Conservation (phyloP, 2,888 invertebrate species). For the Chrysolina haemoptera region DNA sequence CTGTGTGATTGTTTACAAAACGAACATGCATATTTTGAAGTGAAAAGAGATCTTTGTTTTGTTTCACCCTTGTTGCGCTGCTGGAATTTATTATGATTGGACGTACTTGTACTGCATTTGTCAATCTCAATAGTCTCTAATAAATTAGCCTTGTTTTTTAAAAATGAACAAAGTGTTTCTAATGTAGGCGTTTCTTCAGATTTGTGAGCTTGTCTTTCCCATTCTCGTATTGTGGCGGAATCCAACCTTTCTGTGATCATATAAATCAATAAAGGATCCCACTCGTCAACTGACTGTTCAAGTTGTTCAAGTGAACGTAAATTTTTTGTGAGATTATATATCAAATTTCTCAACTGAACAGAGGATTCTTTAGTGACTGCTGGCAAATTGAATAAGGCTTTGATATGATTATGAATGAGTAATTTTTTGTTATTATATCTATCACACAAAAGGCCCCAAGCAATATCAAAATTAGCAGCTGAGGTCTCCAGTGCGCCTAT, state of each 20-base stretch:
- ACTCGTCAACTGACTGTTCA: slow-evolving; percentile 18
- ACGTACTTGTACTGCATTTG: background rate
- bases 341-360: slow-evolving; percentile 14
- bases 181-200: background rate
- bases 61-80: background rate
- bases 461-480: too few relatives aligned
- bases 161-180: slow-evolving; percentile 19
- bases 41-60: background rate
- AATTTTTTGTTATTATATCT: too few relatives aligned
- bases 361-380: slow-evolving; percentile 23
- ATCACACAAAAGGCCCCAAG: too few relatives aligned
- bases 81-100: background rate
- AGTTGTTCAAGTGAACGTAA: slow-evolving; percentile 12
- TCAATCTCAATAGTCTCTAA: slow-evolving; percentile 14
- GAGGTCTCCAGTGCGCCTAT: slow-evolving; percentile 15
- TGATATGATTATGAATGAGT: slow-evolving; percentile 23
- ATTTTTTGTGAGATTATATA: slow-evolving; percentile 26
- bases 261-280: slow-evolving; percentile 26
- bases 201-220: slow-evolving; percentile 9
- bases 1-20: slow-evolving; percentile 24
- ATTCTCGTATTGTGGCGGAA: background rate
- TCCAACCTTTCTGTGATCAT: slow-evolving; percentile 19
- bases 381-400: slow-evolving; percentile 28
- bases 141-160: slow-evolving; percentile 11
- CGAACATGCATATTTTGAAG: slow-evolving; percentile 3